phyloP scores from a whole-genome alignment of 2,113 vertebrate species.

The Charina bottae region DNA sequence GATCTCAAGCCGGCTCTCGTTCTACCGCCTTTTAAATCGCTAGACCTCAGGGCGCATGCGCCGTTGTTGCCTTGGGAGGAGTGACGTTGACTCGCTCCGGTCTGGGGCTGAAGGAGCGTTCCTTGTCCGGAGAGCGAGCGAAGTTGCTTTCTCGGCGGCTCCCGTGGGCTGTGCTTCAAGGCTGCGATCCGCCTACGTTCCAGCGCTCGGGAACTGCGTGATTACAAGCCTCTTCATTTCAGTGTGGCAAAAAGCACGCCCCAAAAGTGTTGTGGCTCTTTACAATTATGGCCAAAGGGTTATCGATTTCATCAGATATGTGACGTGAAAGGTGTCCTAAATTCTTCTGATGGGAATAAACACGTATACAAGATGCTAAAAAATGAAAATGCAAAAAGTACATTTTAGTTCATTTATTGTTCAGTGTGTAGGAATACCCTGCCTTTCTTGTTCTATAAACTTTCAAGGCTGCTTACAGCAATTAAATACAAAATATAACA shows the following conservation, averaged over 20 bases:
- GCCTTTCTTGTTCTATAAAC: background rate
- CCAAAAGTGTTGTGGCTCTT: background rate
- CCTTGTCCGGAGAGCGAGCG: constrained; percentile 33
- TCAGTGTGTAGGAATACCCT: background rate
- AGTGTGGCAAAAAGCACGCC: background rate
- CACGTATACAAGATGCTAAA: background rate
- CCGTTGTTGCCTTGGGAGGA: constrained; percentile 30
- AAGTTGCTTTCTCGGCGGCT: background rate
- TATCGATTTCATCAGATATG: background rate
- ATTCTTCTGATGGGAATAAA: background rate
- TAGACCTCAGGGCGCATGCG: constrained; percentile 33
- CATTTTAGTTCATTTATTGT: background rate
- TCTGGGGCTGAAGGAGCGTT: constrained; percentile 6
- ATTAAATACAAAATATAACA: background rate
- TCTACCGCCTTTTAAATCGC: constrained; percentile 40
- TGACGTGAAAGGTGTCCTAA: background rate
- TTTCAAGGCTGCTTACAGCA: background rate
- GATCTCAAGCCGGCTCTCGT: background rate
- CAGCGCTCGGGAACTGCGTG: background rate
- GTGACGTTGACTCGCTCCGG: background rate
- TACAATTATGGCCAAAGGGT: background rate
- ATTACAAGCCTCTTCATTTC: background rate
- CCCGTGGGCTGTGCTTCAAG: background rate
- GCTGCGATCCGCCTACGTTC: background rate
- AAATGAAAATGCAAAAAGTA: background rate